These are phyloP conservation scores for Parauchenoglanis ngamensis DNA, from an alignment of 2,797 vertebrate genomes.

Conservation along the genomic window DNA sequence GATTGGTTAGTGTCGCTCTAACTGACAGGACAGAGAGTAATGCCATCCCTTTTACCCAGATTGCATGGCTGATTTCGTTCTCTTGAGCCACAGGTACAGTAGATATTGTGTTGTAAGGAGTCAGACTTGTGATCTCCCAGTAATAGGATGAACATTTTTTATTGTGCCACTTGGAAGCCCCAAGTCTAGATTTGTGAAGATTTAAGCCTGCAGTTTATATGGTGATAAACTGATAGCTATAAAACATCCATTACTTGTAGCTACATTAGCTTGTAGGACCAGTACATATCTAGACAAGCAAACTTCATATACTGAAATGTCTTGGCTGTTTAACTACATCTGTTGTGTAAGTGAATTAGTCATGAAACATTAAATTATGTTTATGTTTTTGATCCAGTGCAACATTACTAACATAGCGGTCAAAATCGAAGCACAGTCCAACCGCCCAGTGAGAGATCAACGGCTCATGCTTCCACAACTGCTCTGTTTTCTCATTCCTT, in stretches of 20 bases:
- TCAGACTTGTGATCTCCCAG: neutral
- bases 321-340: neutral
- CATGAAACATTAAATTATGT: neutral
- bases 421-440: conserved; percentile 89
- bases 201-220: neutral
- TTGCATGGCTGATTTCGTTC: neutral
- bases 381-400: neutral
- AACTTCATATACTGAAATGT: neutral
- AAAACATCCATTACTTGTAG: neutral
- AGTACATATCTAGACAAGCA: neutral
- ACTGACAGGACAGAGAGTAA: neutral
- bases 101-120: too few species aligned
- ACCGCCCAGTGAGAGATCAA: conserved; percentile 75
- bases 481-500: conserved; percentile 55
- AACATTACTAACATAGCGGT: conserved; percentile 75
- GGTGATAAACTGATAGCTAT: neutral
- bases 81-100: neutral
- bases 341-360: neutral
- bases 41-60: neutral
- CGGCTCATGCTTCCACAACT: conserved; percentile 68
- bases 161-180: neutral
- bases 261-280: neutral
- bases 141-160: neutral
- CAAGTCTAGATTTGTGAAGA: neutral
- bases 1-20: neutral